phyloP scores from a whole-genome alignment of 2,113 vertebrate species.

The Malurus alboscapulatus region DNA sequence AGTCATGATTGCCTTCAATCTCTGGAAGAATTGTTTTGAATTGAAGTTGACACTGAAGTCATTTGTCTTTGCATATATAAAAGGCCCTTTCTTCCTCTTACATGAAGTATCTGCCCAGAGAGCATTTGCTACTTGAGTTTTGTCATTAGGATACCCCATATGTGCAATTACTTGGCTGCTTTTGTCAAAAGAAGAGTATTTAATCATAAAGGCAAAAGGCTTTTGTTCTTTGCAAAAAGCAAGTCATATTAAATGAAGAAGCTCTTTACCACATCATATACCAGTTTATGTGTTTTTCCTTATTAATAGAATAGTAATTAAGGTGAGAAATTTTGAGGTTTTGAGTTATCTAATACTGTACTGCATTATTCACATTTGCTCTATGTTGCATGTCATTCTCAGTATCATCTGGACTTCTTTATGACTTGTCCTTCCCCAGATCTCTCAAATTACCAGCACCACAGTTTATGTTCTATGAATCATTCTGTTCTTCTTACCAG shows the following conservation, averaged over 20 bases:
- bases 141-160: constrained; percentile 1
- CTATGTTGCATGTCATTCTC: background rate
- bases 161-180: constrained; percentile 34
- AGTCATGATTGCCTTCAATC: constrained; percentile 17
- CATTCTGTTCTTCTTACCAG: background rate
- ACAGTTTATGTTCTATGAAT: background rate
- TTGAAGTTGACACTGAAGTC: background rate
- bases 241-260: constrained; percentile 18
- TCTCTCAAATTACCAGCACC: background rate
- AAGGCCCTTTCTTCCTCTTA: constrained; percentile 11
- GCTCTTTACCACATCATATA: background rate
- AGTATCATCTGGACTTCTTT: background rate
- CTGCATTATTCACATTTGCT: background rate
- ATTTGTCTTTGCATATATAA: constrained; percentile 40
- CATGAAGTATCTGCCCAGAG: background rate
- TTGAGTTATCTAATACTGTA: background rate
- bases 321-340: background rate
- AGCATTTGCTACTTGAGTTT: constrained; percentile 30
- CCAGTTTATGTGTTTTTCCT: background rate
- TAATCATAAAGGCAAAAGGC: constrained; percentile 45
- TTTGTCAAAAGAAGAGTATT: constrained; percentile 49
- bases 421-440: background rate
- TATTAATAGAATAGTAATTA: constrained; percentile 39
- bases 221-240: constrained; percentile 46
- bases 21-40: constrained; percentile 14